These are phyloP conservation scores for Drosophila algonquin DNA, from an alignment of 2,888 invertebrate species.

Conservation along the genomic window DNA sequence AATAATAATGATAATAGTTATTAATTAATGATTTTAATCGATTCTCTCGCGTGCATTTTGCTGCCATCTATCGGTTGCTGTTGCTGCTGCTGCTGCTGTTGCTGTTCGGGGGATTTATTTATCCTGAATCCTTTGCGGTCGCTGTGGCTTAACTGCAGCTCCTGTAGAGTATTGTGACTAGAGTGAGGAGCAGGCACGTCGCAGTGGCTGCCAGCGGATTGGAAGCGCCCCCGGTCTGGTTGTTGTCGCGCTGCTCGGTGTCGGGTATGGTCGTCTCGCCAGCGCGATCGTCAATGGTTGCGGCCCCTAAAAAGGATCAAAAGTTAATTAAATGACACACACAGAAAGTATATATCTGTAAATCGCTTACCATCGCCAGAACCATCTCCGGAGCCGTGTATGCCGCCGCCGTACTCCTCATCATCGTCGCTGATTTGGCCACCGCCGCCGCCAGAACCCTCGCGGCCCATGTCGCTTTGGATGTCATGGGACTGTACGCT, in stretches of 20 bases:
- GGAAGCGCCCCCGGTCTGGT: slow-evolving; percentile 34
- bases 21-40: slow-evolving; percentile 59
- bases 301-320: slow-evolving; percentile 51
- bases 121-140: slow-evolving; percentile 27
- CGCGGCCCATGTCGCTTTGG: slow-evolving; percentile 84
- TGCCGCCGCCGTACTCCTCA: slow-evolving; percentile 81
- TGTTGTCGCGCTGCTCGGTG: slow-evolving; percentile 47
- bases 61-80: slow-evolving; percentile 3
- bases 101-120: slow-evolving; percentile 23
- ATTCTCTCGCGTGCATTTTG: slow-evolving; percentile 46
- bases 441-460: slow-evolving; percentile 80
- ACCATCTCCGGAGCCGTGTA: slow-evolving; percentile 83
- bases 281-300: slow-evolving; percentile 38
- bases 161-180: slow-evolving; percentile 74
- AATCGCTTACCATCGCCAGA: slow-evolving; percentile 81
- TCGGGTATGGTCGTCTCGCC: slow-evolving; percentile 25
- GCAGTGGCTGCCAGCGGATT: slow-evolving; percentile 52
- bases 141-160: slow-evolving; percentile 70
- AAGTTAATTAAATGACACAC: background rate
- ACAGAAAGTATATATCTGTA: background rate
- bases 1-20: slow-evolving; percentile 59
- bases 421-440: slow-evolving; percentile 76
- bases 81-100: background rate
- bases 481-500: slow-evolving; percentile 81
- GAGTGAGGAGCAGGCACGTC: slow-evolving; percentile 64